These are phyloP conservation scores for Geodia barretti DNA, from an alignment of 37 sponge, comb jelly and placozoan species.

Conservation along the genomic window DNA sequence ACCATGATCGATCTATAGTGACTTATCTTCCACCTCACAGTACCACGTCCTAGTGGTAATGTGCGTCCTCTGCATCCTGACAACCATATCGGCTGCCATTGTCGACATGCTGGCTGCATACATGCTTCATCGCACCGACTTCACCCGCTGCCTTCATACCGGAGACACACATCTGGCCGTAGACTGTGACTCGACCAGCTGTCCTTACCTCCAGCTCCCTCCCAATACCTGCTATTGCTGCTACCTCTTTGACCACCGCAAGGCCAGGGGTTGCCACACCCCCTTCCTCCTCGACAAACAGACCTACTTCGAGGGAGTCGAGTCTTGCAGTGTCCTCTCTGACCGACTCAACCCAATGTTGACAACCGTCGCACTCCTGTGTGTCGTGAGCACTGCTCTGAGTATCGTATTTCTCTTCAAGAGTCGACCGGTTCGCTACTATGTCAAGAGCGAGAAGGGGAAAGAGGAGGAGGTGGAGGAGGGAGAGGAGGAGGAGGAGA, in stretches of 20 bases:
- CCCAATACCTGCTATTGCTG: constrained; percentile 48
- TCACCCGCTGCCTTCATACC: constrained; percentile 18
- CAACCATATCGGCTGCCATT: background rate
- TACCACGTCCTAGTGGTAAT: background rate
- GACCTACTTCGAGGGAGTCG: constrained; percentile 18
- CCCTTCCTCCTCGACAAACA: constrained; percentile 13
- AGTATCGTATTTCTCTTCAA: background rate
- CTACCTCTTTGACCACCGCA: constrained; percentile 5
- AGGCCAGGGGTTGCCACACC: constrained; percentile 3
- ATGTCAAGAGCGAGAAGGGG: background rate
- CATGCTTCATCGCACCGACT: constrained; percentile 15
- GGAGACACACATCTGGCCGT: background rate
- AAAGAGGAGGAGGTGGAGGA: background rate
- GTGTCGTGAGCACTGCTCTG: background rate
- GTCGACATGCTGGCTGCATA: constrained; percentile 7
- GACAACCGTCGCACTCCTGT: background rate
- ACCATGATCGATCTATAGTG: background rate
- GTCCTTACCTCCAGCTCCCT: constrained; percentile 6
- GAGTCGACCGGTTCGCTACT: background rate
- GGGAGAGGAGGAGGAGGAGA: background rate
- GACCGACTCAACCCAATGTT: constrained; percentile 2
- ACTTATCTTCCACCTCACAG: background rate
- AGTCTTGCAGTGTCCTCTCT: constrained; percentile 14
- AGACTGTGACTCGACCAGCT: constrained; percentile 1
- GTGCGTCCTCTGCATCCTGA: background rate